Evolutionary conservation across 2,113 vertebrate genomes (phyloP).

Genomic region (Eolophus roseicapilla): DNA sequence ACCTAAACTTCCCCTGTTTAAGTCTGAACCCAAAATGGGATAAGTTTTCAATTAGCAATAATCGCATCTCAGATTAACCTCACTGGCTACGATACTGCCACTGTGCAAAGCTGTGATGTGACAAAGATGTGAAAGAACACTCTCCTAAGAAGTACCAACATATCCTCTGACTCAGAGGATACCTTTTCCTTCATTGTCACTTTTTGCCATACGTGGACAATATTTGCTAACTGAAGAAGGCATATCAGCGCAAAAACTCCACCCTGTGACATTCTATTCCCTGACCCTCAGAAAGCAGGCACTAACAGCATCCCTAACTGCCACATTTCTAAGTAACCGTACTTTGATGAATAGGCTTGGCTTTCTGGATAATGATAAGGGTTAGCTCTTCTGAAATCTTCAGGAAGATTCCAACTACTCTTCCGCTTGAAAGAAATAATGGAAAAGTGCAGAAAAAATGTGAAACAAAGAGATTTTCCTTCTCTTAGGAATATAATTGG

Average conservation of each 20-base stretch:
- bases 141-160: neutral
- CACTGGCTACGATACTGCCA: neutral
- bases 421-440: neutral
- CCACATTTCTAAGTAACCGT: neutral
- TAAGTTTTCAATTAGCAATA: neutral
- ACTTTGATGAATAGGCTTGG: neutral
- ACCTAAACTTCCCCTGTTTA: neutral
- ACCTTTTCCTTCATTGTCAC: neutral
- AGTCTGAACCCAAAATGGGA: neutral
- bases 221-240: neutral
- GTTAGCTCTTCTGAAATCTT: neutral
- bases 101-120: neutral
- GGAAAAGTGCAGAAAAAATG: neutral
- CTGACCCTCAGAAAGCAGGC: neutral
- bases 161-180: neutral
- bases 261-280: neutral
- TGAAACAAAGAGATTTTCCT: neutral
- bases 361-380: neutral
- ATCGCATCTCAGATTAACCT: neutral
- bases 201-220: neutral
- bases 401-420: neutral
- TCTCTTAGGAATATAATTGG: neutral
- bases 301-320: neutral
- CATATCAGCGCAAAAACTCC: fast-evolving
- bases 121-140: neutral